Conservation (phyloP, 2,888 invertebrate species). For the Tipula confusa region DNA sequence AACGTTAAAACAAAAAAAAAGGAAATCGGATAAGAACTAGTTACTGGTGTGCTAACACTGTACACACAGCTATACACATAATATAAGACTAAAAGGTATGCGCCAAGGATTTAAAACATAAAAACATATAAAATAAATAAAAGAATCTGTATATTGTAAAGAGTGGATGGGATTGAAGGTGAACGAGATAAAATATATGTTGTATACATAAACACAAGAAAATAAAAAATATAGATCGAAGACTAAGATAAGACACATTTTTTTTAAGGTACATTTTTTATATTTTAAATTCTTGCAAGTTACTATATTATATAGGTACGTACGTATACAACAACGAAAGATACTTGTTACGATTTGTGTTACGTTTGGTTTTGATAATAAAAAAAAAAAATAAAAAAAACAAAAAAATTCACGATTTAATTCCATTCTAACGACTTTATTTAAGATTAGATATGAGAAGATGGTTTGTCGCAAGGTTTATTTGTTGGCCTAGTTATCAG, state of each 20-base stretch:
- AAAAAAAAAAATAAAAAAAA: too few relatives aligned
- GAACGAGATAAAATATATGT: neutral
- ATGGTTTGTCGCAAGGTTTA: neutral
- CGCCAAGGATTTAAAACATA: neutral
- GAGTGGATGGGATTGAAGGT: conserved; percentile 8
- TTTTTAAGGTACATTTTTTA: too few relatives aligned
- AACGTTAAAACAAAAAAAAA: too few relatives aligned
- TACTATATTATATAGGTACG: neutral
- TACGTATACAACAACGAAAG: neutral
- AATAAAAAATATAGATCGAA: conserved; percentile 27
- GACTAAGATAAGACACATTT: conserved; percentile 20
- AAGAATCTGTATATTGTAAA: neutral
- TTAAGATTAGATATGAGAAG: neutral
- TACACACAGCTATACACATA: neutral
- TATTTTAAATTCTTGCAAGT: neutral
- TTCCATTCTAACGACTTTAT: neutral
- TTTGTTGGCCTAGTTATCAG: neutral
- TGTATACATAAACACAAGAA: neutral
- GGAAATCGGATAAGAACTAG: neutral
- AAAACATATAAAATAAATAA: neutral
- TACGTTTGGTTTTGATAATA: neutral
- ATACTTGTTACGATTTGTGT: neutral
- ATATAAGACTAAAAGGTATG: neutral
- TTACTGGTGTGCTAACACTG: neutral
- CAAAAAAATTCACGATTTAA: neutral